Evolutionary conservation across 2,888 invertebrate species (phyloP).

Genomic region (Cremastobaeus sp.): DNA sequence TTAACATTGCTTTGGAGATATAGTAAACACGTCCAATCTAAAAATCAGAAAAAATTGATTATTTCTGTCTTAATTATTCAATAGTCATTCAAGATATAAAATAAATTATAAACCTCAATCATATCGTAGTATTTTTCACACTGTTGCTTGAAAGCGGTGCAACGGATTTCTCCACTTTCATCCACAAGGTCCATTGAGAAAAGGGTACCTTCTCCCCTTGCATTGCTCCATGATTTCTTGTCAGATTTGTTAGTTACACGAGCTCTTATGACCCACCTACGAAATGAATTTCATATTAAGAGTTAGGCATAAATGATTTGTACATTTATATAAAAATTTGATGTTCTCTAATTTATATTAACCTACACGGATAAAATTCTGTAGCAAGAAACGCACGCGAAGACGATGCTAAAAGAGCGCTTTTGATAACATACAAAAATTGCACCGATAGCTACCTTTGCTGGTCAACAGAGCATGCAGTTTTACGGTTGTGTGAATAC

Average conservation of each 20-base stretch:
- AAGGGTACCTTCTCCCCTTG: conserved; percentile 94
- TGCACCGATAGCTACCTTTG: too few species aligned
- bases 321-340: too few species aligned
- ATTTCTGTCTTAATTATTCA: too few species aligned
- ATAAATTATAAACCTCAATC: conserved; percentile 83
- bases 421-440: too few species aligned
- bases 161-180: conserved; percentile 95
- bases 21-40: conserved; percentile 91
- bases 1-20: conserved; percentile 90
- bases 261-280: conserved; percentile 93
- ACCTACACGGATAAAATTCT: too few species aligned
- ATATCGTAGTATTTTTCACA: conserved; percentile 93
- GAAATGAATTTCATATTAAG: conserved; percentile 1
- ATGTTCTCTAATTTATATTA: too few species aligned
- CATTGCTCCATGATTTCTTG: conserved; percentile 94
- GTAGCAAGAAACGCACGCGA: too few species aligned
- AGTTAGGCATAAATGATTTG: background rate
- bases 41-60: background rate
- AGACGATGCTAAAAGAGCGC: too few species aligned
- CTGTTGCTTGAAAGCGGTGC: conserved; percentile 92
- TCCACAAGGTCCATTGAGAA: conserved; percentile 96
- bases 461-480: too few species aligned
- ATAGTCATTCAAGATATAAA: too few species aligned
- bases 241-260: conserved; percentile 90
- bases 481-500: too few species aligned